Percentiles rank a stretch among this genome's conserved stretches.
Evolutionary conservation across 1,140 invertebrate genomes (phyloP).

Genomic region (Spodoptera litura): DNA sequence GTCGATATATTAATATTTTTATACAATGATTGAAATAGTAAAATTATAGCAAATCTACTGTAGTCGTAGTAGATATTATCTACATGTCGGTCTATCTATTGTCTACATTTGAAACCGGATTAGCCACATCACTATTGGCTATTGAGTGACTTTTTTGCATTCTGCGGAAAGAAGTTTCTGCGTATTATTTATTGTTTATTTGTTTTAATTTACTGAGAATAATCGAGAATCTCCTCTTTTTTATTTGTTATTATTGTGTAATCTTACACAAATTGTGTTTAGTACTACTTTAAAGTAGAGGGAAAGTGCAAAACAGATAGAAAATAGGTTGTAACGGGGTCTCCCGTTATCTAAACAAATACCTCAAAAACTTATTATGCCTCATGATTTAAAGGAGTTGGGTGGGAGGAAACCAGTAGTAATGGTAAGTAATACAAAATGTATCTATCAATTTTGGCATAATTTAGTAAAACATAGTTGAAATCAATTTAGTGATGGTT

Average conservation of each 20-base stretch:
- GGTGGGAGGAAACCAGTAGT: slow-evolving; percentile 77
- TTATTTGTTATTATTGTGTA: neutral
- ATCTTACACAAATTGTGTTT: neutral
- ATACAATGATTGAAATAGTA: no score
- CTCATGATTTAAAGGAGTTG: slow-evolving; percentile 82
- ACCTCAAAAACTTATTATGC: slow-evolving; percentile 67
- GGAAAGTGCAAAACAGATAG: slow-evolving; percentile 8
- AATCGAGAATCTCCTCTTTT: neutral
- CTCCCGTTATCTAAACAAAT: slow-evolving; percentile 35
- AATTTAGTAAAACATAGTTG: neutral
- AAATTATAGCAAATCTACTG: no score
- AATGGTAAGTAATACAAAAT: slow-evolving; percentile 67
- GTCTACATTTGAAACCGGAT: neutral
- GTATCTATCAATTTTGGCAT: neutral
- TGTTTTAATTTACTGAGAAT: slow-evolving; percentile 1
- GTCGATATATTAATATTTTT: no score
- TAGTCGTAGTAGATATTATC: no score
- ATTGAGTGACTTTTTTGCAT: neutral
- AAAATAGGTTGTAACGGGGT: slow-evolving; percentile 40
- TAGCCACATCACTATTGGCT: slow-evolving; percentile 1
- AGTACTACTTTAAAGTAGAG: neutral
- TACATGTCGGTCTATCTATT: no score
- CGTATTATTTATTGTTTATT: slow-evolving; percentile 12
- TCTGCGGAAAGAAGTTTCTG: neutral
- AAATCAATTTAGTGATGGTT: no score